Base-by-base conservation (phyloP, 92 coral and sea anemone species). In the Paragorgia papillata region DNA sequence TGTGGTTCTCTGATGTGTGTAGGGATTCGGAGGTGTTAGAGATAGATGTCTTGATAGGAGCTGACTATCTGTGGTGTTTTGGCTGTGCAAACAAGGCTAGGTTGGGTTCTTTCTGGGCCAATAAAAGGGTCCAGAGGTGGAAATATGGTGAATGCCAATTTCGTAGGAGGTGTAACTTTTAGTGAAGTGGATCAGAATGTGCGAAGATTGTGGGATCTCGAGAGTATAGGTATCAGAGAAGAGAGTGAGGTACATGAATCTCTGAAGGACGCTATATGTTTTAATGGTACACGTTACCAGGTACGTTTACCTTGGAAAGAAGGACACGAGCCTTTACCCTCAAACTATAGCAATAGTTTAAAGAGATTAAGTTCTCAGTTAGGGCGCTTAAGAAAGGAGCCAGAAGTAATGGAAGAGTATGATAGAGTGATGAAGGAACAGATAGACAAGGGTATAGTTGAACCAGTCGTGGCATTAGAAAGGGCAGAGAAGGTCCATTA, bases 1-100 rank as follows among this genome's bases (percentile, higher is more conserved):
- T 86, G 25, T 86, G 89, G 89, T 81, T 82, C 17, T 86, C 89
- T 5, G 89, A 86, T 37, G 83, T 86, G 2, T 62, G 79, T 58
- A 69, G 35, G 13, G 18, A 48, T 1, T 9, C 61, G 32, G 83
- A 86, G 7, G 15, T 28, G 3, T 39, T 87, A 40, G 85, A 68
- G 39, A 62, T 87, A 1, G 86, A 79, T 50, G 39, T 75, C n/a
- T 66, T 81, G 28, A 61, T 81, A 22, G 86, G 86, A 2, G 79
- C 83, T 24, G 88, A 84, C 59, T 69, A 68, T 57, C 84, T 88
- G 30, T 88, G 87, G 89, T 22, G 63, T 20, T 57, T 57, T 78
- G 2, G 74, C 75, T 3, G 74, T 78, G 44, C 32, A 43, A 7
- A 78, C 82, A 9, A 46, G 32, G 63, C 62, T 75, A 39, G 81